Evolutionary conservation across 2,797 vertebrate species (phyloP), one percentile per base, ranked within the genome.

Genomic region (Parauchenoglanis ngamensis): DNA sequence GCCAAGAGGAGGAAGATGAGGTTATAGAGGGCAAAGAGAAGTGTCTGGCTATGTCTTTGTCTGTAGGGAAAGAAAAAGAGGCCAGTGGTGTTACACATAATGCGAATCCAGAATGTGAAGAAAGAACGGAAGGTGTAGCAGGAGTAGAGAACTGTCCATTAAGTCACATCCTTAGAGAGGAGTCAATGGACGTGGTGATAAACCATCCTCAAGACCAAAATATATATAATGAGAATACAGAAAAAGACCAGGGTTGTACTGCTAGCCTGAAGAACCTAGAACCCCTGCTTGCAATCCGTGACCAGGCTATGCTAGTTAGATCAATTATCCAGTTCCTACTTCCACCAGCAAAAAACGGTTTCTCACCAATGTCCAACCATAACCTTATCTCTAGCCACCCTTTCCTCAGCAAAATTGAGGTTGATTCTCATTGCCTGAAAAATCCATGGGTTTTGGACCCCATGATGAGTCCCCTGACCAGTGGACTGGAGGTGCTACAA

Each of bases 301-400:
- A 98, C 88, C 98, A 99, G 90, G 96, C 96, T 0, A 92, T 91
- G 0, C 93, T 99, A 17, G 94, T 99, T 90, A 96, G 92, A 89
- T 97, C 97, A 88, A 96, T 97, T 40, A 96, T 99, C 0, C 96
- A 97, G 1, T 89, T 98, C 31, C 92, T 99, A 91, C 96, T 93
- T 72, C 57, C 90, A 4, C 94, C 96, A 0, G 93, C 96, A 7
- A 94, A 96, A 93, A 97, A 96, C 0, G 95, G 97, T 70, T 96
- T 96, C 86, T 94, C 92, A 0, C 89, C 94, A 35, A 59, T 49
- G 57, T 86, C 0, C 91, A 94, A 84, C 93, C 95, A 88, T 80
- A 91, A 94, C 4, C 95, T 94, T 25, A 89, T 96, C 91, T 93
- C 95, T 87, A 95, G 70, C 0, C 54, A 85, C 59, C 79, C 83